These are phyloP conservation scores for Papilio demoleus DNA, from an alignment of 2,888 invertebrate species.

Conservation along the genomic window DNA sequence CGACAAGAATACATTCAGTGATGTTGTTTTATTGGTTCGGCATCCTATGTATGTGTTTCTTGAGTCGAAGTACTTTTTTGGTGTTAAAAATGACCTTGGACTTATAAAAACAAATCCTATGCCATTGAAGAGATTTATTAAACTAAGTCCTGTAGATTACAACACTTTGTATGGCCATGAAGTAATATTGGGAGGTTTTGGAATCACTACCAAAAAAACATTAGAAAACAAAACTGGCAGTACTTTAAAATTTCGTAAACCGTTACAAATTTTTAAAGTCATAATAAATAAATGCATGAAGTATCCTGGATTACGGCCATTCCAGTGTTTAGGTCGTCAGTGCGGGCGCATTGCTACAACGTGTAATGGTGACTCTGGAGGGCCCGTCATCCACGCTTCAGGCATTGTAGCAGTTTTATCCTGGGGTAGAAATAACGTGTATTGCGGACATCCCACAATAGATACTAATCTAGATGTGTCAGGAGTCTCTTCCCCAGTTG, in stretches of 20 bases:
- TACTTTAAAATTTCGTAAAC: constrained; percentile 15
- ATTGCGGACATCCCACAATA: background rate
- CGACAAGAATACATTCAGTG: constrained; percentile 13
- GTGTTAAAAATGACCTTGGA: constrained; percentile 19
- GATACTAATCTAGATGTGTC: background rate
- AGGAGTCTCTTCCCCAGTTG: constrained; percentile 9
- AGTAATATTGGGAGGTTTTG: constrained; percentile 22
- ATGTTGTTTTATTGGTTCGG: constrained; percentile 5
- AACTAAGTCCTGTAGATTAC: constrained; percentile 24
- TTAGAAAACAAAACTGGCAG: background rate
- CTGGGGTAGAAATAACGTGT: background rate
- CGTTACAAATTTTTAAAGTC: constrained; percentile 24
- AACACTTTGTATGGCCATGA: constrained; percentile 19
- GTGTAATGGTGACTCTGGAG: constrained; percentile 32
- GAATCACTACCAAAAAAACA: background rate
- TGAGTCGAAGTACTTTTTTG: background rate
- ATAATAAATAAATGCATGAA: constrained; percentile 10
- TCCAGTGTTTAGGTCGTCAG: constrained; percentile 11
- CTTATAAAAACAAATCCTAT: constrained; percentile 20
- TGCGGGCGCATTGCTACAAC: background rate
- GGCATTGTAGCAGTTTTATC: constrained; percentile 25
- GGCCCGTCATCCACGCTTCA: constrained; percentile 26
- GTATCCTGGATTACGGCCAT: background rate
- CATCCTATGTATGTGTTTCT: constrained; percentile 12
- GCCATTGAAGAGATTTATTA: constrained; percentile 8